Evolutionary conservation across 2,113 vertebrate genomes (phyloP), one percentile per base, ranked within the genome.

Genomic region (Erinaceus europaeus): DNA sequence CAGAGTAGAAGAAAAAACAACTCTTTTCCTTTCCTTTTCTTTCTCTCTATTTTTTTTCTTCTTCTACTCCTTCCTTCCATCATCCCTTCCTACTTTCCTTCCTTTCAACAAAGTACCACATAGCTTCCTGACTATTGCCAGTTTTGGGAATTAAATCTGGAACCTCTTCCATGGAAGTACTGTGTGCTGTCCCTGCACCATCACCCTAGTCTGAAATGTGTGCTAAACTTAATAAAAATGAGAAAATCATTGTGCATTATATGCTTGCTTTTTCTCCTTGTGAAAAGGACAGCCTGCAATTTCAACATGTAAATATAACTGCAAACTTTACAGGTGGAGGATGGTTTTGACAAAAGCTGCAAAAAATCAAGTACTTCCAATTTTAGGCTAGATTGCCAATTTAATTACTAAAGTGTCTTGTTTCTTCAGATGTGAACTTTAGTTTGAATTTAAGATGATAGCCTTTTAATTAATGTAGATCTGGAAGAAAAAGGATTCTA

Each of bases 181-280:
- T n/a, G n/a, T n/a, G n/a, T n/a, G n/a, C n/a, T n/a, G n/a, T n/a
- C n/a, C n/a, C n/a, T n/a, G n/a, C n/a, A n/a, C n/a, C n/a, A n/a
- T n/a, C n/a, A n/a, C n/a, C n/a, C n/a, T n/a, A 50, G 17, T 40
- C 90, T 73, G 89, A 50, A 53, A 12, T n/a, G 17, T 42, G 20
- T 90, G 17, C 42, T 84, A 18, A 78, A 20, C 42, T 75, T 82
- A 89, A 36, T 40, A 74, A 59, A 93, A 81, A 46, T 85, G 87
- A 75, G 62, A 84, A 92, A 67, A 57, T 79, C 25, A n/a, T 67
- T 86, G 48, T 46, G 48, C 57, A 80, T 76, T 86, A 65, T 61
- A 46, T 59, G 23, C 34, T 90, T 73, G 0, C 32, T 80, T 73
- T 74, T 74, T 7, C 23, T 44, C 12, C 3, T 74, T 81, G 17